Evolutionary conservation across 1,140 invertebrate genomes (phyloP).

Genomic region (Drosophila kepulauana): DNA sequence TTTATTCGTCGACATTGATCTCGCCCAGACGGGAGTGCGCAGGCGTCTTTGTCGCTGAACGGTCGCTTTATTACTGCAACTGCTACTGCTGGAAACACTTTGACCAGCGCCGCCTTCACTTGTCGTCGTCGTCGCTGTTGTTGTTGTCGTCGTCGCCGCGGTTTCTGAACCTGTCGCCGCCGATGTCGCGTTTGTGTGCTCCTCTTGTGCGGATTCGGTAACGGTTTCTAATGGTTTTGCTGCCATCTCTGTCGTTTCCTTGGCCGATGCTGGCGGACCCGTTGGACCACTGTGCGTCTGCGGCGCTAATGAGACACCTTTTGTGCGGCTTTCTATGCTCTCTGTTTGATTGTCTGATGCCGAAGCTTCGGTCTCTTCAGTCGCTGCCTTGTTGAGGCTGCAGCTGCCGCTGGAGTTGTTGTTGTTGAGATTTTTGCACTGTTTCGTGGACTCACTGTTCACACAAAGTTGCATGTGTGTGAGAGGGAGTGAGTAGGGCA

Average conservation of each 20-base stretch:
- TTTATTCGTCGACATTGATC: conserved; percentile 86
- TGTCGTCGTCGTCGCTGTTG: conserved; percentile 7
- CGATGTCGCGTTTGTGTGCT: neutral
- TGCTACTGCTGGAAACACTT: conserved; percentile 80
- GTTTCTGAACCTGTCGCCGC: conserved; percentile 2
- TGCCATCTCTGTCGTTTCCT: conserved; percentile 10
- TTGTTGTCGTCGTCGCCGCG: conserved; percentile 10
- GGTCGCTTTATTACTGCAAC: conserved; percentile 84
- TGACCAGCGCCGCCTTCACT: conserved; percentile 41
- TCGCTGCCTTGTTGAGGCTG: conserved; percentile 46
- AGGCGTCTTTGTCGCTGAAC: conserved; percentile 87
- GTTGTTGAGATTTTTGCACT: conserved; percentile 75
- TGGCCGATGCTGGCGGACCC: conserved; percentile 67
- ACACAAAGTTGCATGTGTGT: neutral
- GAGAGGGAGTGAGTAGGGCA: conserved; percentile 24
- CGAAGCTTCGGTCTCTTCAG: neutral
- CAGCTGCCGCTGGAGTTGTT: conserved; percentile 68
- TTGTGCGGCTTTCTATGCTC: conserved; percentile 75
- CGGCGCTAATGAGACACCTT: conserved; percentile 65
- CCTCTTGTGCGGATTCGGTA: conserved; percentile 14
- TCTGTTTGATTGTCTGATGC: conserved; percentile 69
- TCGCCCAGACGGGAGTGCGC: conserved; percentile 91
- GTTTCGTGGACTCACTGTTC: conserved; percentile 30
- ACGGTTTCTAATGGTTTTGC: conserved; percentile 18
- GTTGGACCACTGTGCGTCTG: conserved; percentile 77